Evolutionary conservation across 1,140 invertebrate genomes (phyloP).

Genomic region (Pseudobourletiella spinata): DNA sequence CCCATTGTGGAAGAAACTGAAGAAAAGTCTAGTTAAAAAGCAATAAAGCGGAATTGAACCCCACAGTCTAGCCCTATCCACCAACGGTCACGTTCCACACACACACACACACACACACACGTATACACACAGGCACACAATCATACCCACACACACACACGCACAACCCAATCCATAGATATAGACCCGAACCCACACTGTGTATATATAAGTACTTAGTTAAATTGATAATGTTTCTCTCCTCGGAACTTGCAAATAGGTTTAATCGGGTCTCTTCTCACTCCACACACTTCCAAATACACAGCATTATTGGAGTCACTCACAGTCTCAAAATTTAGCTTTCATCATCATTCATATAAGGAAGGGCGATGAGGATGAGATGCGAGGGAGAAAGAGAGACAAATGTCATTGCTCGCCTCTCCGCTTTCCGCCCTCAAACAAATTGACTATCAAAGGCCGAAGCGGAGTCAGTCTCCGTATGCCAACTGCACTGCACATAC

Average conservation of each 20-base stretch:
- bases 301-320: no score
- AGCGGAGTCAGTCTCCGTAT: no score
- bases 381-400: no score
- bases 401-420: constrained; percentile 7
- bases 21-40: constrained; percentile 11
- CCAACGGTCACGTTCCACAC: no score
- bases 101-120: background rate
- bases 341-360: no score
- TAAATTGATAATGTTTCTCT: background rate
- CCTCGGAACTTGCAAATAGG: background rate
- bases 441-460: constrained; percentile 7
- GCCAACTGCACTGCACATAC: no score
- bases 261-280: constrained; percentile 5
- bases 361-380: no score
- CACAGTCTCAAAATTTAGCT: no score
- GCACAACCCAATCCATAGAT: background rate
- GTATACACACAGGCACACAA: background rate
- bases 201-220: constrained; percentile 1
- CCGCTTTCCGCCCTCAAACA: constrained; percentile 5
- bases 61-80: background rate
- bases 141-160: background rate
- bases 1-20: constrained; percentile 1
- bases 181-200: background rate
- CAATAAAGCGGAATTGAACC: constrained; percentile 7
- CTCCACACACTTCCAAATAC: no score